Conservation (phyloP, 2,113 vertebrate genomes). For the Campylomormyrus numenius region DNA sequence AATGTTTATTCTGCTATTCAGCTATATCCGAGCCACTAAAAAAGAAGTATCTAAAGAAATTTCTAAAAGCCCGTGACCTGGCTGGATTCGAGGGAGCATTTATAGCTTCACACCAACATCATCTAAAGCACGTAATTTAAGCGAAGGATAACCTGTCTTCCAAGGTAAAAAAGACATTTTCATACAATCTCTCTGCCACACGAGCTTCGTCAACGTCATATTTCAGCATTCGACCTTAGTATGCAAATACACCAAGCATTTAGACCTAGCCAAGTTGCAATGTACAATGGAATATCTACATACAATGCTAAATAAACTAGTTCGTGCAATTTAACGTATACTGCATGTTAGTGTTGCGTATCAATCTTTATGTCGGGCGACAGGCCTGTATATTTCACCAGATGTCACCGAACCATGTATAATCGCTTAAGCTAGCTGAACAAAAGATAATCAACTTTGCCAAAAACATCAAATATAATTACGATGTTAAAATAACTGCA, state of each 20-base stretch:
- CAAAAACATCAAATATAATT: too few species aligned
- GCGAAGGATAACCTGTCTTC: not conserved
- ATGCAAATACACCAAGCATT: not conserved
- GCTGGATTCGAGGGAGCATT: not conserved
- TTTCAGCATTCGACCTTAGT: not conserved
- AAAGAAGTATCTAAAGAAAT: not conserved
- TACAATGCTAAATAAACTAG: not conserved
- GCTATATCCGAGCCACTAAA: not conserved
- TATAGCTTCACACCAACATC: not conserved
- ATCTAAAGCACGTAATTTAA: not conserved
- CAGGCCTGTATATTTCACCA: not conserved
- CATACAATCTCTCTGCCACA: not conserved
- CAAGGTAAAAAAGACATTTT: not conserved
- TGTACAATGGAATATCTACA: not conserved
- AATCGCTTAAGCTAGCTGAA: not conserved
- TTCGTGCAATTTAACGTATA: not conserved
- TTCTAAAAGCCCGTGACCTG: not conserved
- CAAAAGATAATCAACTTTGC: not conserved
- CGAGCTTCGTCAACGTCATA: not conserved
- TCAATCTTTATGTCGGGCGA: not conserved
- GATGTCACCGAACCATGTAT: not conserved
- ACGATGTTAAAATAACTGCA: not conserved
- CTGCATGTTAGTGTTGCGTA: not conserved
- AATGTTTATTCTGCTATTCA: not conserved
- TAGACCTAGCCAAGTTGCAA: not conserved